phyloP scores from a whole-genome alignment of 2,797 vertebrate genomes.

The Acridotheres tristis region DNA sequence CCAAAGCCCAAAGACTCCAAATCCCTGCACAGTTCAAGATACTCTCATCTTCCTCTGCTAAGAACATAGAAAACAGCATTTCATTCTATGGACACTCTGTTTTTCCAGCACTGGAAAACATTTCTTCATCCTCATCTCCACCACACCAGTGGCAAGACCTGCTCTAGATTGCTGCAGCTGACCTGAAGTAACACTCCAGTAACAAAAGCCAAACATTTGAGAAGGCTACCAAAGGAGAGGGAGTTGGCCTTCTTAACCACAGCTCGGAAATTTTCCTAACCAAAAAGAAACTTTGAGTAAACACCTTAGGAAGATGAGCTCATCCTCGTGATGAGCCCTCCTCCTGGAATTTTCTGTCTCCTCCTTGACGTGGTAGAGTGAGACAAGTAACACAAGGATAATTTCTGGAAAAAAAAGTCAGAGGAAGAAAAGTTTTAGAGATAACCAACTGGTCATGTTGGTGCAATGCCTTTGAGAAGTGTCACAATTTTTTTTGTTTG shows the following conservation, averaged over 20 bases:
- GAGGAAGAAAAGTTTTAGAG: background rate
- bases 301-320: background rate
- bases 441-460: background rate
- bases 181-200: background rate
- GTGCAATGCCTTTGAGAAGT: background rate
- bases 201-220: background rate
- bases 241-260: background rate
- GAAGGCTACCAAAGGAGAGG: background rate
- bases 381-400: background rate
- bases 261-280: background rate
- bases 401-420: background rate
- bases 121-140: background rate
- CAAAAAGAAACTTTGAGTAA: background rate
- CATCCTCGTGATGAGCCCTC: background rate
- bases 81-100: background rate
- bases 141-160: background rate
- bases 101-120: background rate
- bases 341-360: background rate
- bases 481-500: background rate
- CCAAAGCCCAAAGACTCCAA: background rate
- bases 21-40: background rate
- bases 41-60: background rate
- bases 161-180: background rate
- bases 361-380: background rate
- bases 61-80: background rate